A percentile compares a stretch with the other conserved stretches of the same genome.
phyloP scores from a whole-genome alignment of 2,113 vertebrate species.

The Thalassarche chlororhynchos region DNA sequence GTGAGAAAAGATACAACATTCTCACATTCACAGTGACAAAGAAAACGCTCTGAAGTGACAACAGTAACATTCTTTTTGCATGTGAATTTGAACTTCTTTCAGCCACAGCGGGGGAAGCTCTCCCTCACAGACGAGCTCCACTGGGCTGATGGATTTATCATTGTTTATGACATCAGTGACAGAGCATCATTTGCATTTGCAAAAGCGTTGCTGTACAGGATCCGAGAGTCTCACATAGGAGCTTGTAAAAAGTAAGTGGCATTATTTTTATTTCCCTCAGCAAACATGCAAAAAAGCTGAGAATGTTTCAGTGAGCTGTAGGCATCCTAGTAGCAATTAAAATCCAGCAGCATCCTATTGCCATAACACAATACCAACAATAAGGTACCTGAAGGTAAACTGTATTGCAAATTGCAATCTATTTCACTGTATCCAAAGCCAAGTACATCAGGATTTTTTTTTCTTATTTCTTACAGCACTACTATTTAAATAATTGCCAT shows the following conservation, averaged over 20 bases:
- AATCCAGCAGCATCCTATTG: not conserved
- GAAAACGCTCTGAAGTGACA: not conserved
- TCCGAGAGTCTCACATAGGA: slow-evolving; percentile 77
- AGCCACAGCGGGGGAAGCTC: slow-evolving; percentile 76
- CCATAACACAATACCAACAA: not conserved
- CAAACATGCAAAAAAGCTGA: not conserved
- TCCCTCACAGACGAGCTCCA: slow-evolving; percentile 80
- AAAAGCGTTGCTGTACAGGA: slow-evolving; percentile 81
- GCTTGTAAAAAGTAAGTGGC: slow-evolving; percentile 80
- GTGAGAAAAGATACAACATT: not conserved
- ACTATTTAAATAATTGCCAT: not conserved
- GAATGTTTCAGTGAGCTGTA: not conserved
- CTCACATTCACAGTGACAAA: not conserved
- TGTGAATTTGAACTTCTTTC: slow-evolving; percentile 2
- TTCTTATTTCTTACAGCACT: not conserved
- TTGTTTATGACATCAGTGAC: slow-evolving; percentile 90
- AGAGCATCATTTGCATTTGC: slow-evolving; percentile 85
- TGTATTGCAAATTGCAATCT: not conserved
- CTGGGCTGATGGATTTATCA: slow-evolving; percentile 88
- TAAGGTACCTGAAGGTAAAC: not conserved
- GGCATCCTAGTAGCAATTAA: not conserved
- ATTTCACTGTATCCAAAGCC: not conserved
- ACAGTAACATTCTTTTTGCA: not conserved
- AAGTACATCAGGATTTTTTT: not conserved
- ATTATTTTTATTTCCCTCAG: not conserved